Evolutionary conservation across 2,797 vertebrate species (phyloP).

Genomic region (Onychomys arenicola): DNA sequence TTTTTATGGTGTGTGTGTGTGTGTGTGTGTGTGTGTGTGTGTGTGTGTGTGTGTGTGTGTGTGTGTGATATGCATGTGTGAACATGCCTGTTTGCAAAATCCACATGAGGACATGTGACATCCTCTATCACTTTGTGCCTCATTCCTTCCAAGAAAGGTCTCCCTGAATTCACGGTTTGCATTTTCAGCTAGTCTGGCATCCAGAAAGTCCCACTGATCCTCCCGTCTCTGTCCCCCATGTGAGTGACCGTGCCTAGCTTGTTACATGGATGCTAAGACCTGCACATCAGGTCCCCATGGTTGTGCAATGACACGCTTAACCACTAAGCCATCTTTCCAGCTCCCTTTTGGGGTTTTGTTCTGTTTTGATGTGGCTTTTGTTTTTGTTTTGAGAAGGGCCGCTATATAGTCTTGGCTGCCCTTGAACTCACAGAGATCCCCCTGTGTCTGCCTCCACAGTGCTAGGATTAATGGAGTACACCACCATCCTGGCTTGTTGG

Average conservation of each 20-base stretch:
- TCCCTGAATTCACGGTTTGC: neutral
- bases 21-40: no score
- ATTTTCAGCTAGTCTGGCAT: neutral
- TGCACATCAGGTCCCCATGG: neutral
- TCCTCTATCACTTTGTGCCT: neutral
- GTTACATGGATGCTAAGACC: neutral
- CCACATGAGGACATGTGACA: neutral
- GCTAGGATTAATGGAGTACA: neutral
- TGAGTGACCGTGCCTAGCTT: neutral
- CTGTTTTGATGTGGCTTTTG: neutral
- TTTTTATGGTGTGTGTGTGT: neutral
- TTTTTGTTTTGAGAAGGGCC: neutral
- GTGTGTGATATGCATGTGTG: neutral
- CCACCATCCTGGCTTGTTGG: neutral
- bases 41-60: neutral
- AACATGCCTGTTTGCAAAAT: neutral
- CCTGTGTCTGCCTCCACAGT: neutral
- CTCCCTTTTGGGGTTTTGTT: neutral
- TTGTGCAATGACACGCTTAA: neutral
- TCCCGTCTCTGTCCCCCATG: neutral
- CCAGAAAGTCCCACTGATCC: neutral
- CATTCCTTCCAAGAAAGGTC: neutral
- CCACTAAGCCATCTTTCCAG: no score
- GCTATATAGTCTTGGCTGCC: neutral
- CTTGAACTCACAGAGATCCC: neutral